Evolutionary conservation across 2,797 vertebrate species (phyloP), one percentile per base, ranked within the genome.

Genomic region (Chaenodraco wilsoni): DNA sequence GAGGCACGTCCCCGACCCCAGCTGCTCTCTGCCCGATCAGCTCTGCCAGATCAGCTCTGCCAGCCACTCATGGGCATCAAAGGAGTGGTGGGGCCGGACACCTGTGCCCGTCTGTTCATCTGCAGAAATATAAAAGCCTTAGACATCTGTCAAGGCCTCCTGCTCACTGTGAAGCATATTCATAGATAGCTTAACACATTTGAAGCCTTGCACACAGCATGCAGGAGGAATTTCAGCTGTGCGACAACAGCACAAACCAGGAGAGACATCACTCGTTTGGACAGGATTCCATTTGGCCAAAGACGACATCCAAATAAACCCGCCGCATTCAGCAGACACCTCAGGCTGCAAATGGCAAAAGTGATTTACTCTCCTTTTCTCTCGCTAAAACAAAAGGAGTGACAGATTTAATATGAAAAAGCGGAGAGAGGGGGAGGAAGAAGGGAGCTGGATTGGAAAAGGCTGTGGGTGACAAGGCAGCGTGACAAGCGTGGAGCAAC

Each of bases 381-480:
- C 76, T 63, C 11, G 33, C 72, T 71, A 73, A 89, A 89, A 89
- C 82, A 87, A 37, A 90, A 87, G 80, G 80, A 88, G 70, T 88
- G 88, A 91, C 88, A 90, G 84, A 74, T 92, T 88, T 89, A 84
- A 93, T 91, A 91, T 80, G 72, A 90, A 83, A 83, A 83, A 85
- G 76, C 76, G 69, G 86, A 70, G 86, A 69, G 83, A 79, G 79
- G 74, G 58, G 82, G 76, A 69, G 78, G 76, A 69, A 44, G 79
- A 60, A 68, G 65, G 54, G 74, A 74, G 58, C 6, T 63, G 64
- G 73, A 84, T 68, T 51, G 85, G 74, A 91, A 79, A 74, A 66
- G 82, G 83, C 84, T 80, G 82, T 19, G 71, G 88, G 81, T 84
- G 89, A 90, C 87, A 76, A 81, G 85, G 75, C 69, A 45, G 63